Evolutionary conservation across 1,140 invertebrate genomes (phyloP).

Genomic region (Cephus cinctus): DNA sequence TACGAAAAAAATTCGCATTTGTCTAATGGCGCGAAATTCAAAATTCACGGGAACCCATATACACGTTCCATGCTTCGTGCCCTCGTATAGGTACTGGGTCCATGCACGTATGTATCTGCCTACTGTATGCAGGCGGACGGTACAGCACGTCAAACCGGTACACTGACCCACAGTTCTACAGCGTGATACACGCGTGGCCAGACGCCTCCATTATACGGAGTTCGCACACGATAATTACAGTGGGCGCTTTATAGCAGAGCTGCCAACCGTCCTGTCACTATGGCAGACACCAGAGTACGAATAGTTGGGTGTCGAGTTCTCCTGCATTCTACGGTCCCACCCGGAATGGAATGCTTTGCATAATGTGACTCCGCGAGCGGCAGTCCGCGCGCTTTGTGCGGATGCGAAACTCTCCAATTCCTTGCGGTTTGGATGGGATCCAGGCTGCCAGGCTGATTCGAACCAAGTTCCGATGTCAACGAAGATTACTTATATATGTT

Average conservation of each 20-base stretch:
- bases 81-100: constrained; percentile 2
- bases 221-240: constrained; percentile 35
- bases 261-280: constrained; percentile 1
- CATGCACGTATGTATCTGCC: no score
- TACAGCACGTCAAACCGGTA: constrained; percentile 33
- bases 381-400: constrained; percentile 23
- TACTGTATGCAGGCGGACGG: no score
- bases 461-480: constrained; percentile 23
- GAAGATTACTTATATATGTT: constrained; percentile 26
- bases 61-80: no score
- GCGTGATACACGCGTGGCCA: constrained; percentile 24
- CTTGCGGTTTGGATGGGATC: constrained; percentile 39
- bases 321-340: constrained; percentile 36
- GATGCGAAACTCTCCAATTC: constrained; percentile 38
- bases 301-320: constrained; percentile 45
- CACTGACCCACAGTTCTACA: constrained; percentile 34
- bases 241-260: no score
- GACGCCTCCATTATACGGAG: constrained; percentile 32
- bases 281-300: constrained; percentile 18
- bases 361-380: constrained; percentile 36
- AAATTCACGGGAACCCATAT: no score
- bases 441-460: constrained; percentile 18
- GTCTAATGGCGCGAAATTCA: no score
- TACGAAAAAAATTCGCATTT: no score
- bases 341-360: constrained; percentile 47